Percentiles rank a stretch among this genome's conserved stretches.
These are phyloP conservation scores for Caenorhabditis sinica DNA, from an alignment of 2,888 invertebrate species.

Conservation along the genomic window DNA sequence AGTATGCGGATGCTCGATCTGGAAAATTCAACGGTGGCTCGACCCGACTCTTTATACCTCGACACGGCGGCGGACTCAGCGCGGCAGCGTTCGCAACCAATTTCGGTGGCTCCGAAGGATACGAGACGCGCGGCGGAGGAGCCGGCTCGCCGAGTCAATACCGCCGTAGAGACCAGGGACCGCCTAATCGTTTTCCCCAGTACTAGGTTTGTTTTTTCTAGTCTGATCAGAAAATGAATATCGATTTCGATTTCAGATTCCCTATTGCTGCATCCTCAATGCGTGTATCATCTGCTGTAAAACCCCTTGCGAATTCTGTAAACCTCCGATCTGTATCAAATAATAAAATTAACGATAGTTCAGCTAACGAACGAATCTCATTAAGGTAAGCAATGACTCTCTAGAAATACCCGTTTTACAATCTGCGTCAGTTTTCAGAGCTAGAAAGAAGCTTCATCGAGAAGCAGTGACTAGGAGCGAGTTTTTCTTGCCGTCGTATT, in stretches of 20 bases:
- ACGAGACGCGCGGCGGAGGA: conserved; percentile 34
- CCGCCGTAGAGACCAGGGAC: conserved; percentile 48
- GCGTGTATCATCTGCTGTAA: conserved; percentile 41
- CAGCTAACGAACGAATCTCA: conserved; percentile 55
- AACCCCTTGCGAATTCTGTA: conserved; percentile 53
- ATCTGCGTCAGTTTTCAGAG: conserved; percentile 30
- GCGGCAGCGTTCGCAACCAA: conserved; percentile 60
- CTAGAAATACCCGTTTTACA: background rate
- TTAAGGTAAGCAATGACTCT: conserved; percentile 20
- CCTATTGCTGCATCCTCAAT: conserved; percentile 60
- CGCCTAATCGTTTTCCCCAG: conserved; percentile 73
- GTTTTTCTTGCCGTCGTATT: conserved; percentile 49
- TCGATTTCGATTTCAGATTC: conserved; percentile 32
- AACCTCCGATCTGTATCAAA: conserved; percentile 51
- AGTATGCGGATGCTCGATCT: conserved; percentile 68
- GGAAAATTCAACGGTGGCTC: conserved; percentile 57
- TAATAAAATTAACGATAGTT: conserved; percentile 46
- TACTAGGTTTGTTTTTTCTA: conserved; percentile 62
- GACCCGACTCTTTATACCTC: conserved; percentile 64
- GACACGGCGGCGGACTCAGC: conserved; percentile 64
- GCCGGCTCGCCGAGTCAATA: conserved; percentile 60
- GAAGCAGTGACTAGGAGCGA: conserved; percentile 62
- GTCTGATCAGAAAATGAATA: background rate
- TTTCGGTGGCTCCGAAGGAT: conserved; percentile 30
- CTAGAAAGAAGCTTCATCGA: conserved; percentile 60